Evolutionary conservation across 2,113 vertebrate genomes (phyloP).

Genomic region (Gasterosteus nipponicus): DNA sequence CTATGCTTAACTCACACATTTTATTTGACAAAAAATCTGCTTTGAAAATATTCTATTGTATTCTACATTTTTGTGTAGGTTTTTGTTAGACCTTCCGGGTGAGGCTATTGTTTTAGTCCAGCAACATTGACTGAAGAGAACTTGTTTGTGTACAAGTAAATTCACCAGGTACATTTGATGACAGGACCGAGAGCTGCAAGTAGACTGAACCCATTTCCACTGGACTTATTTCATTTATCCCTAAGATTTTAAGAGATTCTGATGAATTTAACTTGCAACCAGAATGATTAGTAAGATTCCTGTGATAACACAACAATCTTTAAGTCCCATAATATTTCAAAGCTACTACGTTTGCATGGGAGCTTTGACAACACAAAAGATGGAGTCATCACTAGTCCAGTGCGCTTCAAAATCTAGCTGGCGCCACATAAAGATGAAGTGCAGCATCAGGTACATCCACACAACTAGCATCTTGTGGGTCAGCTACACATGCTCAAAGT

Average conservation of each 20-base stretch:
- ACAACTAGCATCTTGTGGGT: conserved; percentile 19
- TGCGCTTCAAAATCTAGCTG: neutral
- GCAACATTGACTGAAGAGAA: neutral
- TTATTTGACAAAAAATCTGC: neutral
- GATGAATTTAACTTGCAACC: neutral
- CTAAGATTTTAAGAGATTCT: too few relatives aligned
- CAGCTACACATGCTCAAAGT: conserved; percentile 15
- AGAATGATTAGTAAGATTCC: neutral
- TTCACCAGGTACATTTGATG: neutral
- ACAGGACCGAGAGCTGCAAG: neutral
- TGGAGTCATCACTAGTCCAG: neutral
- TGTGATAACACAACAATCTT: neutral
- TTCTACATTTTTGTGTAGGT: neutral
- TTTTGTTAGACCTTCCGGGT: neutral
- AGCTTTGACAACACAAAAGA: neutral
- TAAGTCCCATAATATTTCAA: neutral
- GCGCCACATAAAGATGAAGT: neutral
- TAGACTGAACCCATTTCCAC: neutral
- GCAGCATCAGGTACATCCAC: neutral
- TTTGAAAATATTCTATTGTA: neutral
- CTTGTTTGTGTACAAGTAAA: neutral
- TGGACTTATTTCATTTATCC: neutral
- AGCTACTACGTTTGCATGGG: neutral
- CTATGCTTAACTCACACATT: neutral
- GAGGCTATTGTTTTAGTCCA: neutral